Percentiles rank a stretch among this genome's conserved stretches.
Evolutionary conservation across 2,888 invertebrate species (phyloP).

Genomic region (Proisotoma minuta): DNA sequence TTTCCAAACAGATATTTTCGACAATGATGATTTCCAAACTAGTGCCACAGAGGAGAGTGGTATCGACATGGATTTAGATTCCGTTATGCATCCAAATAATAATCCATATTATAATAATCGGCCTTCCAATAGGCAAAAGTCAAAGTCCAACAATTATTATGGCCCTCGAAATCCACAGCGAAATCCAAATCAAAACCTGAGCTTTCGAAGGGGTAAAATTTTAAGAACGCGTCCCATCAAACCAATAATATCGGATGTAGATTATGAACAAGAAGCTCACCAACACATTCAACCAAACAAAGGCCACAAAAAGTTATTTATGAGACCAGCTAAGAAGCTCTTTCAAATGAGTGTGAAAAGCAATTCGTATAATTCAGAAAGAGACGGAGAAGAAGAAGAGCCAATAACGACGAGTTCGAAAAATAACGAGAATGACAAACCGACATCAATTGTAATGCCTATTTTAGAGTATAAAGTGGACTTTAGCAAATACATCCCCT

Average conservation of each 20-base stretch:
- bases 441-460: neutral
- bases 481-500: conserved; percentile 2
- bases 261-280: neutral
- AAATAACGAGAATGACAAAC: too few species aligned
- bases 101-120: neutral
- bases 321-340: too few species aligned
- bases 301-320: neutral
- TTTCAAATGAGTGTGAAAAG: too few species aligned
- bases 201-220: neutral
- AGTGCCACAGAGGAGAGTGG: conserved; percentile 17
- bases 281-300: neutral
- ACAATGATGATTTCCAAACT: conserved; percentile 8
- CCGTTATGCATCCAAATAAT: neutral
- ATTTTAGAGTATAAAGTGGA: conserved; percentile 12
- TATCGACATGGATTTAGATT: neutral
- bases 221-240: neutral
- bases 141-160: neutral
- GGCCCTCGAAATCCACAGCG: too few species aligned
- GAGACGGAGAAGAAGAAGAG: neutral
- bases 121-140: neutral
- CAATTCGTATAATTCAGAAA: neutral
- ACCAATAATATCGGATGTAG: neutral
- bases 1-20: conserved; percentile 29
- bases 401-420: too few species aligned
- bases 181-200: too few species aligned